A percentile compares a stretch with the other conserved stretches of the same genome.
Evolutionary conservation across 2,113 vertebrate genomes (phyloP).

Genomic region (Uria aalge): DNA sequence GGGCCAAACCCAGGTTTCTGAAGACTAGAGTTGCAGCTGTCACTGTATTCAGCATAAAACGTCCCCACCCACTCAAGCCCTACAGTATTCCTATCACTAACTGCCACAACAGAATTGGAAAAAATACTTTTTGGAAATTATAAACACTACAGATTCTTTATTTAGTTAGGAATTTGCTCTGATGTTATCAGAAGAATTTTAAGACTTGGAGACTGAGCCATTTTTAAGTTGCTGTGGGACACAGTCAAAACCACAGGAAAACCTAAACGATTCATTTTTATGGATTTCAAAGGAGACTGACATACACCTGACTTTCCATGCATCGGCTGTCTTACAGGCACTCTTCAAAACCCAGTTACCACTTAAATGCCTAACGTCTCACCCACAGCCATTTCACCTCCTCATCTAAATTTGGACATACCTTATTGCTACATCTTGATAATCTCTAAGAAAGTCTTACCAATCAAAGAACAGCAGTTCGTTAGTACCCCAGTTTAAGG

Average conservation of each 20-base stretch:
- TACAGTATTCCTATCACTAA: not conserved
- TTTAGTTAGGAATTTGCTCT: not conserved
- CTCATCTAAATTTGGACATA: not conserved
- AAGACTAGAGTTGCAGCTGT: slow-evolving; percentile 9
- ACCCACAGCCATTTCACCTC: not conserved
- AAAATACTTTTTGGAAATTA: not conserved
- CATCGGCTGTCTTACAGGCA: not conserved
- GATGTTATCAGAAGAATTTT: not conserved
- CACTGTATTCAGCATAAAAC: not conserved
- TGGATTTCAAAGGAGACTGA: not conserved
- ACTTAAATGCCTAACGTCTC: not conserved
- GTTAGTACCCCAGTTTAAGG: not conserved
- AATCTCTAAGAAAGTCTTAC: not conserved
- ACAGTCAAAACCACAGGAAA: not conserved
- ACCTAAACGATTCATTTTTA: not conserved
- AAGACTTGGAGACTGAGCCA: not conserved
- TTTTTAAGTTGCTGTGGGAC: not conserved
- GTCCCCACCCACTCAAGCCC: not conserved
- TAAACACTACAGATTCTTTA: not conserved
- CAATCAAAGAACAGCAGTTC: not conserved
- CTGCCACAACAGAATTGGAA: not conserved
- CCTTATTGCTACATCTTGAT: not conserved
- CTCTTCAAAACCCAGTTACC: slow-evolving; percentile 21
- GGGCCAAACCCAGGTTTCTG: not conserved
- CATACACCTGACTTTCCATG: not conserved